These are phyloP conservation scores for Neoscelio sp. DNA, from an alignment of 2,888 invertebrate genomes.

Conservation along the genomic window DNA sequence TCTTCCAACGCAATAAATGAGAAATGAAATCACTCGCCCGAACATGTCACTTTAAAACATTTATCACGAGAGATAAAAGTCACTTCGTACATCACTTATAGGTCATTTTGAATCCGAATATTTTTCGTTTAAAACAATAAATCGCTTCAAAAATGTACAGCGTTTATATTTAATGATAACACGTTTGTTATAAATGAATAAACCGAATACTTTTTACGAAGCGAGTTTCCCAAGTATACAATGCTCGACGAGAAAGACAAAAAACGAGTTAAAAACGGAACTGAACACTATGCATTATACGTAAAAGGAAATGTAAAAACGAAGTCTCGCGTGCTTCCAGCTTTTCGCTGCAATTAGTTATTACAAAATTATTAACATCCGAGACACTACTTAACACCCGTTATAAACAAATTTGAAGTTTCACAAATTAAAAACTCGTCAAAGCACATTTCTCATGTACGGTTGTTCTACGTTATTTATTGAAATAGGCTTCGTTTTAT, in stretches of 20 bases:
- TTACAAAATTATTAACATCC: conserved; percentile 26
- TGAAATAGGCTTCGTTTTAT: too few relatives aligned
- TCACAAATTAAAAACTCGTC: conserved; percentile 33
- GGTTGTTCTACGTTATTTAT: too few relatives aligned
- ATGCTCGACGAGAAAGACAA: conserved; percentile 22
- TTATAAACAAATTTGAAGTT: too few relatives aligned
- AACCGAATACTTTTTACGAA: conserved; percentile 12
- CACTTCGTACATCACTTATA: conserved; percentile 33
- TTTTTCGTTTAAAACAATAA: conserved; percentile 28
- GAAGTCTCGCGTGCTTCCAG: conserved; percentile 15
- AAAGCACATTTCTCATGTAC: too few relatives aligned
- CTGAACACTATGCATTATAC: conserved; percentile 27
- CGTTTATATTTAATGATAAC: conserved; percentile 26
- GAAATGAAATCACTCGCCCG: conserved; percentile 34
- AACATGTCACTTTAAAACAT: conserved; percentile 39
- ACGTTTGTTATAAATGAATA: conserved; percentile 4
- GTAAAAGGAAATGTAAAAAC: conserved; percentile 20
- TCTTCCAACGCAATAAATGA: conserved; percentile 40
- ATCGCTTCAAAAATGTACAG: conserved; percentile 20
- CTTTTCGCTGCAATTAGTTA: conserved; percentile 26
- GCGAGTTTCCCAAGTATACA: conserved; percentile 24
- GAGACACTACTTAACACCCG: conserved; percentile 31
- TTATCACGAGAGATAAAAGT: conserved; percentile 48
- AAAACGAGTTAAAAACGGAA: conserved; percentile 17
- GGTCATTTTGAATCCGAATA: conserved; percentile 19